phyloP scores from a whole-genome alignment of 2,797 vertebrate genomes.

The Mus minutoides region DNA sequence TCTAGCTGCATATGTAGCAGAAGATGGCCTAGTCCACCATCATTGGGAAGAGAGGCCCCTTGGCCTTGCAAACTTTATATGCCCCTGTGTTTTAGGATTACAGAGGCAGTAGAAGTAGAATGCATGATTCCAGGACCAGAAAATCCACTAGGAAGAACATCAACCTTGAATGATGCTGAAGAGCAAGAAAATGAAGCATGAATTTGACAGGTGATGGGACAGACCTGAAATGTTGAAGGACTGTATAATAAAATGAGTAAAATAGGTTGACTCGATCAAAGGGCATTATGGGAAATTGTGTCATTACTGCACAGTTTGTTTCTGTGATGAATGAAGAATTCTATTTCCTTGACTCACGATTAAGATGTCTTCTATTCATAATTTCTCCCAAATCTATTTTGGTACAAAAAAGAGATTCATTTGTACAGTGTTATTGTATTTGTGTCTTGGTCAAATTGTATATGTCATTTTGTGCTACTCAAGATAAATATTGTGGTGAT shows the following conservation, averaged over 20 bases:
- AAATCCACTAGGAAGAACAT: constrained; percentile 27
- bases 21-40: too few species aligned
- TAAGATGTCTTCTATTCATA: constrained; percentile 72
- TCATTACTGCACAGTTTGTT: constrained; percentile 73
- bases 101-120: background rate
- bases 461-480: constrained; percentile 76
- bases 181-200: constrained; percentile 67
- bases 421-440: constrained; percentile 82
- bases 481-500: constrained; percentile 80
- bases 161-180: constrained; percentile 53
- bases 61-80: too few species aligned
- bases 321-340: constrained; percentile 78
- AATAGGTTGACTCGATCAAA: constrained; percentile 79
- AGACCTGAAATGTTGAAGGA: constrained; percentile 61
- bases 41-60: too few species aligned
- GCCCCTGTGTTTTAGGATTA: constrained; percentile 4
- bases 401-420: constrained; percentile 73
- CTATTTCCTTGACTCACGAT: constrained; percentile 71
- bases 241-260: constrained; percentile 74
- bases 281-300: constrained; percentile 77
- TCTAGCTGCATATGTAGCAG: too few species aligned
- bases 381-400: constrained; percentile 82
- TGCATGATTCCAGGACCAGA: constrained; percentile 1
- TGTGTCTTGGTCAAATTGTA: constrained; percentile 74
- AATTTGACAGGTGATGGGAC: constrained; percentile 62